Percentiles rank a stretch among this genome's conserved stretches.
phyloP scores from a whole-genome alignment of 2,113 vertebrate genomes.

The Pachycephala philippinensis region DNA sequence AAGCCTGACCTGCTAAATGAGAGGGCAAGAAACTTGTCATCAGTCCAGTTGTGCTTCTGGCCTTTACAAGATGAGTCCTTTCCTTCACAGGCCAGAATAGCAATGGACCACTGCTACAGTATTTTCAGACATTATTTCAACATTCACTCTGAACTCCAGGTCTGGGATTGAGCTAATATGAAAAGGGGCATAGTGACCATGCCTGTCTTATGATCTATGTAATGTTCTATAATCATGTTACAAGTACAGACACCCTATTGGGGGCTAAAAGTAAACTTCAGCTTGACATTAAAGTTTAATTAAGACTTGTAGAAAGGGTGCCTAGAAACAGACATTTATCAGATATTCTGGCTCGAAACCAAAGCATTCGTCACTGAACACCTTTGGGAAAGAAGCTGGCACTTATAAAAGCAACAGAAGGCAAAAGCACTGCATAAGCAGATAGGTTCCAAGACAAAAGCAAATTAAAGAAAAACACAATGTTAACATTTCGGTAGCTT shows the following conservation, averaged over 20 bases:
- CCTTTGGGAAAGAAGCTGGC: constrained; percentile 81
- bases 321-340: constrained; percentile 78
- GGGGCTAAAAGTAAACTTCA: constrained; percentile 72
- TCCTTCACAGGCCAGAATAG: background rate
- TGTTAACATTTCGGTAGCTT: constrained; percentile 50
- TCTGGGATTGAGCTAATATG: background rate
- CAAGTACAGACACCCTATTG: background rate
- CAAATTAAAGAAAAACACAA: constrained; percentile 62
- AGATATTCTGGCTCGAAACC: constrained; percentile 80
- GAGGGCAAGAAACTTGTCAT: background rate
- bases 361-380: constrained; percentile 82
- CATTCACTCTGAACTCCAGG: background rate
- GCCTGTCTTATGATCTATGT: background rate
- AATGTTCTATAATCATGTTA: constrained; percentile 10
- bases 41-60: background rate
- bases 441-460: constrained; percentile 71
- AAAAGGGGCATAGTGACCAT: background rate
- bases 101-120: background rate
- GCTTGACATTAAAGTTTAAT: constrained; percentile 81
- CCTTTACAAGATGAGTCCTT: background rate
- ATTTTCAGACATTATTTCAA: background rate
- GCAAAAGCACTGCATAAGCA: constrained; percentile 71
- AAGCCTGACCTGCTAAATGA: background rate
- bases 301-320: constrained; percentile 76
- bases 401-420: constrained; percentile 78